These are phyloP conservation scores for Diplolepis rosae DNA, from an alignment of 2,888 invertebrate genomes.

Conservation along the genomic window DNA sequence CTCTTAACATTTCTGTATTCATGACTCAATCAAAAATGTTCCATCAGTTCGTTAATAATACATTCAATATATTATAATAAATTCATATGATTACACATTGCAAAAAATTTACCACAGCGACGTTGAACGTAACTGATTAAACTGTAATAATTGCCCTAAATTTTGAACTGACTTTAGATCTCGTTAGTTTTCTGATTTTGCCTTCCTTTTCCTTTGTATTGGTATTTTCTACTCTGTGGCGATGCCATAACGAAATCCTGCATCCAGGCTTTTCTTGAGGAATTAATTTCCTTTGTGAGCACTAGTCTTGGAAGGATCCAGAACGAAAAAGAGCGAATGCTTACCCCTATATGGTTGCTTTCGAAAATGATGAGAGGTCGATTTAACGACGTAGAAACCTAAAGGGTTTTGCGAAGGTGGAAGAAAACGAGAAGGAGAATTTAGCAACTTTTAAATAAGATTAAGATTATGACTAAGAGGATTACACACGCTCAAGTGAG, in stretches of 20 bases:
- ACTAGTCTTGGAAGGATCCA: not conserved
- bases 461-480: not conserved
- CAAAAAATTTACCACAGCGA: no score
- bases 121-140: no score
- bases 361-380: slow-evolving; percentile 55
- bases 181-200: not conserved
- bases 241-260: not conserved
- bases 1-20: no score
- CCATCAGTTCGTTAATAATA: no score
- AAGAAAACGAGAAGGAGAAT: not conserved
- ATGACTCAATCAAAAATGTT: no score
- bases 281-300: slow-evolving; percentile 29
- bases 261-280: not conserved
- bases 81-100: no score
- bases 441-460: not conserved
- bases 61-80: no score
- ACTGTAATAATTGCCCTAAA: no score
- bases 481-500: not conserved
- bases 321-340: slow-evolving; percentile 11
- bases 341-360: slow-evolving; percentile 51
- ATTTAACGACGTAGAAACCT: slow-evolving; percentile 37
- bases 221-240: not conserved
- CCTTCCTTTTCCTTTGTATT: not conserved
- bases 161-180: no score
- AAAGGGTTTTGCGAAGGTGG: not conserved